These are phyloP conservation scores for Macaria notata DNA, from an alignment of 2,888 invertebrate species.

Conservation along the genomic window DNA sequence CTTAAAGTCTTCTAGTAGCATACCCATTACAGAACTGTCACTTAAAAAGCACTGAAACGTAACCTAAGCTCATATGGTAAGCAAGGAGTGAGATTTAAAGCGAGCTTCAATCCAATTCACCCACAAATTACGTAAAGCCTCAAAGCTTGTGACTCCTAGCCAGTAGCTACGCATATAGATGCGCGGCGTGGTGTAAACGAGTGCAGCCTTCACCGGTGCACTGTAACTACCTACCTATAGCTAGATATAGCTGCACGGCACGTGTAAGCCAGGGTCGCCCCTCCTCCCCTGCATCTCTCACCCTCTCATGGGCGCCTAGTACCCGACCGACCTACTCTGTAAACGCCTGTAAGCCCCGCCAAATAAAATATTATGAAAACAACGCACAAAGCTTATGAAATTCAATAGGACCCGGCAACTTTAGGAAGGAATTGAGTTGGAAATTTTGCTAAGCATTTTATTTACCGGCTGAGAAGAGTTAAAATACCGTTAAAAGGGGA, in stretches of 20 bases:
- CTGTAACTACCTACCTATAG: conserved; percentile 61
- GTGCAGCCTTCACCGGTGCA: conserved; percentile 68
- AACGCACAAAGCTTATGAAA: conserved; percentile 19
- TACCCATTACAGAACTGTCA: neutral
- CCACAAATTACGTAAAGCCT: conserved; percentile 74
- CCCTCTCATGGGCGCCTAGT: conserved; percentile 60
- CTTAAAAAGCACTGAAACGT: conserved; percentile 12
- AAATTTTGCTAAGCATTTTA: conserved; percentile 17
- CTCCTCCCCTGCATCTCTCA: conserved; percentile 35
- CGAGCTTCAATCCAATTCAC: conserved; percentile 64
- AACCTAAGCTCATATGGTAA: conserved; percentile 48
- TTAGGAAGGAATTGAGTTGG: conserved; percentile 17
- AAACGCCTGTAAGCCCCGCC: conserved; percentile 42
- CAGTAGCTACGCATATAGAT: conserved; percentile 48
- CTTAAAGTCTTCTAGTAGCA: neutral
- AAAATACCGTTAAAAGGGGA: conserved; percentile 5
- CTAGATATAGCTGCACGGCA: conserved; percentile 44
- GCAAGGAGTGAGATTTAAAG: conserved; percentile 42
- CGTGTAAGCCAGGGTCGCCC: conserved; percentile 64
- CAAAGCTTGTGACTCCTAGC: conserved; percentile 63
- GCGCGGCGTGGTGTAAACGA: conserved; percentile 57
- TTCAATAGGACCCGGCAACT: conserved; percentile 19
- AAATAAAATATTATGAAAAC: conserved; percentile 26
- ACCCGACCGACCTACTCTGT: conserved; percentile 47
- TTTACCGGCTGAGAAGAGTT: conserved; percentile 14